Percentiles rank a stretch among this genome's conserved stretches.
phyloP scores from a whole-genome alignment of 2,888 invertebrate species.

The Hypsopygia costalis region DNA sequence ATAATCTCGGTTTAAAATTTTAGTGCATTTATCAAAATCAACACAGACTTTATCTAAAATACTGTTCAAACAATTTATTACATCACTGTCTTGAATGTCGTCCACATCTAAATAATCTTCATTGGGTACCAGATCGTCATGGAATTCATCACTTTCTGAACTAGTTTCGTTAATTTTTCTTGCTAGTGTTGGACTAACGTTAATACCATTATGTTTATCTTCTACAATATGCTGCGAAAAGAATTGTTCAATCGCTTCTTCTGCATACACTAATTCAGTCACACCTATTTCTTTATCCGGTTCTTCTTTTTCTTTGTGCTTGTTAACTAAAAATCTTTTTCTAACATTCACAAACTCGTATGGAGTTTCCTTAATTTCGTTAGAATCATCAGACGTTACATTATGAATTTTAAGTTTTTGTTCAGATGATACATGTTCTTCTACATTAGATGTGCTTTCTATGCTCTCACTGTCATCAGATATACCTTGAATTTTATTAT shows the following conservation, averaged over 20 bases:
- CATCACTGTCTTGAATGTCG: constrained; percentile 34
- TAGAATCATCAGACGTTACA: constrained; percentile 49
- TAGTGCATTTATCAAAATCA: constrained; percentile 42
- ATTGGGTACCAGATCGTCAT: constrained; percentile 24
- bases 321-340: constrained; percentile 18
- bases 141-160: constrained; percentile 47
- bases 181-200: constrained; percentile 51
- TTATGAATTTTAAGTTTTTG: no score
- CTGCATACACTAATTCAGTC: constrained; percentile 24
- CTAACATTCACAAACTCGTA: constrained; percentile 30
- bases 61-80: constrained; percentile 49
- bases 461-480: constrained; percentile 30
- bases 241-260: constrained; percentile 42
- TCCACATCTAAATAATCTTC: constrained; percentile 21
- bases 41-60: constrained; percentile 53
- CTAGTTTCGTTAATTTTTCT: constrained; percentile 51
- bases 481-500: constrained; percentile 24
- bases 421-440: constrained; percentile 10
- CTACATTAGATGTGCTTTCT: constrained; percentile 31
- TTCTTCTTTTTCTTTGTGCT: constrained; percentile 13
- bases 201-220: constrained; percentile 29
- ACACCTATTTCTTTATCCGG: constrained; percentile 13
- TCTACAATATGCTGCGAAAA: constrained; percentile 48
- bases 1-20: constrained; percentile 28
- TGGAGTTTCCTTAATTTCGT: constrained; percentile 45